phyloP scores from a whole-genome alignment of 2,888 invertebrate species.

The Spodoptera picta region DNA sequence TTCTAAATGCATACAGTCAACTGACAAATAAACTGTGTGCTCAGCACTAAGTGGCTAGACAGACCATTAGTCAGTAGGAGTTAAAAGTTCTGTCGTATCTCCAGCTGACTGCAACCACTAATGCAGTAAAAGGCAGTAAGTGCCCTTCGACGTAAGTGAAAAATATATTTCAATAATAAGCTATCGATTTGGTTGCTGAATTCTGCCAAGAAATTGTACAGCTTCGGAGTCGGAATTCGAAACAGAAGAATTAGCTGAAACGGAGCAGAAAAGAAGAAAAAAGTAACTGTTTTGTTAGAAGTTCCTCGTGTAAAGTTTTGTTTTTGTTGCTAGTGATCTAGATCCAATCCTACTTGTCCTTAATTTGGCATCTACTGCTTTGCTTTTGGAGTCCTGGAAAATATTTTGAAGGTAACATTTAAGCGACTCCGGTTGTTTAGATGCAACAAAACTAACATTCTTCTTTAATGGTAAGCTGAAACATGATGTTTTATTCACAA shows the following conservation, averaged over 20 bases:
- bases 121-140: constrained; percentile 34
- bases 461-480: too few species aligned
- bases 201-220: constrained; percentile 39
- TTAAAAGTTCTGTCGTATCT: constrained; percentile 42
- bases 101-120: constrained; percentile 28
- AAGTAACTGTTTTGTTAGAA: too few species aligned
- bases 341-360: too few species aligned
- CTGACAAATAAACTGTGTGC: constrained; percentile 29
- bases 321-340: too few species aligned
- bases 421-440: too few species aligned
- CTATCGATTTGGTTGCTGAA: constrained; percentile 31
- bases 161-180: constrained; percentile 43
- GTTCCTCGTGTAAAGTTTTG: too few species aligned
- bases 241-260: constrained; percentile 12
- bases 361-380: too few species aligned
- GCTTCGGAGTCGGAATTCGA: constrained; percentile 23
- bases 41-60: constrained; percentile 28
- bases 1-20: constrained; percentile 6
- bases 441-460: too few species aligned
- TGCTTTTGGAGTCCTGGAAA: too few species aligned
- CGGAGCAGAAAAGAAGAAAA: background rate
- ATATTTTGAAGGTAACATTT: too few species aligned
- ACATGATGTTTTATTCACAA: too few species aligned
- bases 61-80: constrained; percentile 33
- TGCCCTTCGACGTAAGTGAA: constrained; percentile 15